Evolutionary conservation across 1,140 invertebrate species (phyloP).

Genomic region (Aricia agestis): DNA sequence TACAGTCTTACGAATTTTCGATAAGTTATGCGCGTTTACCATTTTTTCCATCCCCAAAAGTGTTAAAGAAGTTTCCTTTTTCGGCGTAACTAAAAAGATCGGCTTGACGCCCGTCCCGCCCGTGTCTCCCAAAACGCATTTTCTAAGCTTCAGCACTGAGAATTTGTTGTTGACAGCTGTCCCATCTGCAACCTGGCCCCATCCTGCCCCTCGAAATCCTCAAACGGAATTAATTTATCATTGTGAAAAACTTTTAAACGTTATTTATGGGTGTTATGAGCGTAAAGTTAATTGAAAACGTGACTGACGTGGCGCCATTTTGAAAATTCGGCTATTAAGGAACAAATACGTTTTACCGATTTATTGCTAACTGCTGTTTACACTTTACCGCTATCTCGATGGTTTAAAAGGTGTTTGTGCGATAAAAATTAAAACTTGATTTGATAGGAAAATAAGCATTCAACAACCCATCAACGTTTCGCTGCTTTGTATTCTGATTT

Average conservation of each 20-base stretch:
- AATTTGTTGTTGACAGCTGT: constrained; percentile 1
- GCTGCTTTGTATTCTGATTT: too few species aligned
- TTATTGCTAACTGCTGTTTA: neutral
- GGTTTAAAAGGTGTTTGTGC: neutral
- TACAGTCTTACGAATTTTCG: too few species aligned
- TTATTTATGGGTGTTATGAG: neutral
- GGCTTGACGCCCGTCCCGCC: neutral
- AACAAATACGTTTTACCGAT: neutral
- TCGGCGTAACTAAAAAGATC: neutral
- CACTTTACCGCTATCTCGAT: neutral
- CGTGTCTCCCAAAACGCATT: neutral
- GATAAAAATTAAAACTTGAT: too few species aligned
- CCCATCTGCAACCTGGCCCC: neutral
- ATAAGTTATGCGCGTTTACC: too few species aligned
- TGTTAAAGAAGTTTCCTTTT: too few species aligned
- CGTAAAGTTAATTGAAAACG: constrained; percentile 3
- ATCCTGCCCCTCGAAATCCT: neutral
- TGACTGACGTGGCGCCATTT: neutral
- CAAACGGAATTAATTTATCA: constrained; percentile 1
- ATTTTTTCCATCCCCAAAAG: too few species aligned
- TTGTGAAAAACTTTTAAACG: neutral
- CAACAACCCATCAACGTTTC: too few species aligned
- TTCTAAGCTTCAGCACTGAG: neutral
- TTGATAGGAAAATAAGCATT: too few species aligned
- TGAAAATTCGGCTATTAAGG: neutral